phyloP scores from a whole-genome alignment of 2,888 invertebrate species.

The Pollenia labialis region DNA sequence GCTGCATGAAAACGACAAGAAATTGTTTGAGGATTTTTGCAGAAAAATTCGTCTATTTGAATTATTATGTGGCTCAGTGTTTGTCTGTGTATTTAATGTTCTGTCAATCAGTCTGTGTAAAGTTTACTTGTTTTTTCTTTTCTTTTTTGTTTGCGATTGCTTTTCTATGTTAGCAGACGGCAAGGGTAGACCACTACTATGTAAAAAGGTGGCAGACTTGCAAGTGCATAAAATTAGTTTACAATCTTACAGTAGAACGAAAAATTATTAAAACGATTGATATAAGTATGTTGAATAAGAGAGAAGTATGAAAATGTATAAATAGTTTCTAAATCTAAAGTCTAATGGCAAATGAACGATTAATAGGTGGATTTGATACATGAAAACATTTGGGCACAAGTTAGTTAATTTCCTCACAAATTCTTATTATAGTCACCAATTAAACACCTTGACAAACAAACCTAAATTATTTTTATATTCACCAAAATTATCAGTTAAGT shows the following conservation, averaged over 20 bases:
- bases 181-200: background rate
- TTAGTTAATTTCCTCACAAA: too few species aligned
- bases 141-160: conserved; percentile 12
- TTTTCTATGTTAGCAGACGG: conserved; percentile 13
- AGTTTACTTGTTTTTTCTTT: conserved; percentile 5
- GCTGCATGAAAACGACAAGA: background rate
- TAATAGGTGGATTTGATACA: too few species aligned
- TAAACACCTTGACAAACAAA: too few species aligned
- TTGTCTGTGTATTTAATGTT: conserved; percentile 31
- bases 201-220: conserved; percentile 51
- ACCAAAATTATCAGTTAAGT: too few species aligned
- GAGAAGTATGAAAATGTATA: background rate
- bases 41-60: conserved; percentile 30
- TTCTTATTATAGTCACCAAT: too few species aligned
- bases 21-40: conserved; percentile 21
- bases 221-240: conserved; percentile 55
- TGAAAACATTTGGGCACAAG: too few species aligned
- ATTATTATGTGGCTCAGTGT: background rate
- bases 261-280: background rate
- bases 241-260: background rate
- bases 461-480: too few species aligned
- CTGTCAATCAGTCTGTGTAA: conserved; percentile 30
- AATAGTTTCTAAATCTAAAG: too few species aligned
- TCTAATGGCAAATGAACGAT: too few species aligned
- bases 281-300: background rate